Evolutionary conservation across 2,797 vertebrate species (phyloP).

Genomic region (Mergus octosetaceus): DNA sequence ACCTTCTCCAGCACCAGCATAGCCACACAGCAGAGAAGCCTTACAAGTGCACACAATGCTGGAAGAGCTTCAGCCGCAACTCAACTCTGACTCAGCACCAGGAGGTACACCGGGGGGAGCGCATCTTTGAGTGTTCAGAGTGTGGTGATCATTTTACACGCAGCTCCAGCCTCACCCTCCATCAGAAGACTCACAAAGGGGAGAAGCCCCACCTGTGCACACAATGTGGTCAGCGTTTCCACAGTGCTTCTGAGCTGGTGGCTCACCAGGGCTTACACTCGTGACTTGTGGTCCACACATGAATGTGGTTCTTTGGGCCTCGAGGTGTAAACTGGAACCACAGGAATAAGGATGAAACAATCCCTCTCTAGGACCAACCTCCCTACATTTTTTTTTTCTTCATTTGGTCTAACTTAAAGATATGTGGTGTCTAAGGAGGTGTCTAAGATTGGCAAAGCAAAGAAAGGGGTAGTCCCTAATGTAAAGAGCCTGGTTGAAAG

Average conservation of each 20-base stretch:
- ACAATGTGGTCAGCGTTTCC: background rate
- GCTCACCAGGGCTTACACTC: background rate
- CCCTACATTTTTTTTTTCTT: background rate
- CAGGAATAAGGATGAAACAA: background rate
- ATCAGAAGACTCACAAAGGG: constrained; percentile 4
- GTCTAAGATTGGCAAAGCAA: background rate
- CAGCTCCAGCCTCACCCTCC: constrained; percentile 54
- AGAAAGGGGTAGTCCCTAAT: background rate
- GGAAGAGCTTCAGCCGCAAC: constrained; percentile 35
- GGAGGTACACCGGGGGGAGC: background rate
- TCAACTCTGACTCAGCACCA: constrained; percentile 34
- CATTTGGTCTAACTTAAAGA: background rate
- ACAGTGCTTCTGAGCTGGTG: background rate
- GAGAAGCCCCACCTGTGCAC: background rate
- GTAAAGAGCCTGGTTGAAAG: background rate
- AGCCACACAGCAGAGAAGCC: constrained; percentile 32
- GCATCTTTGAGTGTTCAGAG: background rate
- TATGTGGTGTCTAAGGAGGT: background rate
- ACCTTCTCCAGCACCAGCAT: constrained; percentile 35
- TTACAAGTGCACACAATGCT: background rate
- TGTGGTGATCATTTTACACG: constrained; percentile 51
- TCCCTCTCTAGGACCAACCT: background rate
- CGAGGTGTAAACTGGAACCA: background rate
- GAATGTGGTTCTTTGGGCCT: background rate
- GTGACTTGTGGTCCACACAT: background rate